phyloP scores from a whole-genome alignment of 2,888 invertebrate genomes.

The Hydrotaea cyrtoneurina region DNA sequence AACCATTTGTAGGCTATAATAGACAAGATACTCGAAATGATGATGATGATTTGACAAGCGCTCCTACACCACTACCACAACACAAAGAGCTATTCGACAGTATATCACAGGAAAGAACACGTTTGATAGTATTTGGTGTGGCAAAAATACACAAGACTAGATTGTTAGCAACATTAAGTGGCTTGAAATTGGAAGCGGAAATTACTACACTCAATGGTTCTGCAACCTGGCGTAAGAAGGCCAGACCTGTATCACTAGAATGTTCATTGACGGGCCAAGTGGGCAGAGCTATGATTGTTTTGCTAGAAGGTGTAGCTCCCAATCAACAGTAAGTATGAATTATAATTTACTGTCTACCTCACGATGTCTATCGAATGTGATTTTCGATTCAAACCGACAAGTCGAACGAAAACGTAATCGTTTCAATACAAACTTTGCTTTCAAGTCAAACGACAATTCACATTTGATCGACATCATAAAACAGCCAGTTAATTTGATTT shows the following conservation, averaged over 20 bases:
- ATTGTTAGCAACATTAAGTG: conserved; percentile 93
- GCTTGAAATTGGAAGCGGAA: conserved; percentile 96
- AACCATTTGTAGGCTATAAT: conserved; percentile 82
- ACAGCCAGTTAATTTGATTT: too few relatives aligned
- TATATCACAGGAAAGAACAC: conserved; percentile 85
- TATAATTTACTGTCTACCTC: too few relatives aligned
- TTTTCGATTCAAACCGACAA: neutral
- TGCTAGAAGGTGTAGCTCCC: conserved; percentile 94
- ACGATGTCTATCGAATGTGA: too few relatives aligned
- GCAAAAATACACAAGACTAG: conserved; percentile 92
- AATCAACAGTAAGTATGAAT: conserved; percentile 90
- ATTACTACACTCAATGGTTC: conserved; percentile 95
- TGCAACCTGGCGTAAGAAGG: conserved; percentile 93
- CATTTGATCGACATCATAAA: too few relatives aligned
- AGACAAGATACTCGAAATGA: conserved; percentile 75
- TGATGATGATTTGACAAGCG: conserved; percentile 82
- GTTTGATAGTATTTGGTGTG: conserved; percentile 92
- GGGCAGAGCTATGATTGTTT: conserved; percentile 94
- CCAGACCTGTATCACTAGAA: conserved; percentile 86
- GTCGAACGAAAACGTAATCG: neutral
- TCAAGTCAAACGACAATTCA: too few relatives aligned
- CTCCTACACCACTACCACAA: conserved; percentile 78
- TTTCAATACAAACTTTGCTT: neutral
- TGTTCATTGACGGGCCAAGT: conserved; percentile 93
- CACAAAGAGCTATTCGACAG: conserved; percentile 77